Evolutionary conservation across 53 echinoderm and acorn worm species (phyloP).

Genomic region (Patiria pectinifera): DNA sequence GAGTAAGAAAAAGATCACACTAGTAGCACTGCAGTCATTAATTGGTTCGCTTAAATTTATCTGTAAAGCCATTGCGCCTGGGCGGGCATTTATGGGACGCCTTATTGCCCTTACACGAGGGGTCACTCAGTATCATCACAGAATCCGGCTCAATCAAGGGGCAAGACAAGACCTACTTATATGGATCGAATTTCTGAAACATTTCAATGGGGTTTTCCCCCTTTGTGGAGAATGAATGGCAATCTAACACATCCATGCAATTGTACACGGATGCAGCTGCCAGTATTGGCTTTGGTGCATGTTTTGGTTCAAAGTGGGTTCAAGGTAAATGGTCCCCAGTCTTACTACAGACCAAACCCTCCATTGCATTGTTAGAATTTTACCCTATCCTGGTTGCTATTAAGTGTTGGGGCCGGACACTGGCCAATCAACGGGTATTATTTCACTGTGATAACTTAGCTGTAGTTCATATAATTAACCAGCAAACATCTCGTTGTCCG

Average conservation of each 20-base stretch:
- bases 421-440: constrained; percentile 34
- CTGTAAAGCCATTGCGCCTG: too few relatives aligned
- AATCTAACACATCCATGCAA: not conserved
- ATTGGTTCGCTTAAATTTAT: too few relatives aligned
- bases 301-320: constrained; percentile 11
- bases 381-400: constrained; percentile 46
- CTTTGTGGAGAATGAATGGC: not conserved
- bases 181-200: constrained; percentile 9
- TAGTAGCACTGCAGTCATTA: too few relatives aligned
- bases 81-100: too few relatives aligned
- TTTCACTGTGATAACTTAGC: constrained; percentile 61
- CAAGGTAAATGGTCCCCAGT: constrained; percentile 20
- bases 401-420: constrained; percentile 9
- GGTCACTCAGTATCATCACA: too few relatives aligned
- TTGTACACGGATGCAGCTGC: constrained; percentile 19
- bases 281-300: constrained; percentile 45
- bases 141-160: not conserved
- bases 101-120: too few relatives aligned
- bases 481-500: constrained; percentile 49
- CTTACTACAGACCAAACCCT: not conserved
- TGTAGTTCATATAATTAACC: constrained; percentile 60
- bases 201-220: not conserved
- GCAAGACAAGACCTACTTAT: constrained; percentile 25
- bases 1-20: too few relatives aligned
- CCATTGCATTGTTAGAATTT: constrained; percentile 55